A percentile compares a stretch with the other conserved stretches of the same genome.
Evolutionary conservation across 2,797 vertebrate species (phyloP).

Genomic region (Chromis chromis): DNA sequence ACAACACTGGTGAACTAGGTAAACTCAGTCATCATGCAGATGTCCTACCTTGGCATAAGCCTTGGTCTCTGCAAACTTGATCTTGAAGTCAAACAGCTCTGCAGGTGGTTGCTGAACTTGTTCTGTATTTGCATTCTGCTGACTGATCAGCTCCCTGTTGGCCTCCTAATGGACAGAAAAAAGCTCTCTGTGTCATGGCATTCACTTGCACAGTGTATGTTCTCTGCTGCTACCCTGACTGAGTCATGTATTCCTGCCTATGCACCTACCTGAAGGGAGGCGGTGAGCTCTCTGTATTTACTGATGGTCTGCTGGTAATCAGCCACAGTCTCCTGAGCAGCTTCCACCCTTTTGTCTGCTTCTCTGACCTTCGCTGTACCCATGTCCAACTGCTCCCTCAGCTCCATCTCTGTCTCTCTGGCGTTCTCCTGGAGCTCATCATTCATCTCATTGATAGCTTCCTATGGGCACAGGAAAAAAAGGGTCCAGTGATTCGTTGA

Average conservation of each 20-base stretch:
- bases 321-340: conserved; percentile 94
- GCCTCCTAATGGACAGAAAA: conserved; percentile 84
- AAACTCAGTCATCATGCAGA: neutral
- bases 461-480: conserved; percentile 83
- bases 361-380: conserved; percentile 87
- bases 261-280: conserved; percentile 89
- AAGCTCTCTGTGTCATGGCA: neutral
- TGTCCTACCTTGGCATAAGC: conserved; percentile 94
- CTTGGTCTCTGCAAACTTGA: conserved; percentile 98
- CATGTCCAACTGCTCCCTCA: conserved; percentile 95
- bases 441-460: conserved; percentile 99
- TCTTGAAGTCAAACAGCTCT: conserved; percentile 98
- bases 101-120: conserved; percentile 92
- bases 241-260: neutral
- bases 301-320: conserved; percentile 97
- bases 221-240: neutral
- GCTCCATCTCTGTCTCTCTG: conserved; percentile 96
- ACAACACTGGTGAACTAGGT: neutral
- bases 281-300: conserved; percentile 94
- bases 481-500: neutral
- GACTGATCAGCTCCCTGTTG: conserved; percentile 93
- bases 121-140: conserved; percentile 92
- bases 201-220: neutral
- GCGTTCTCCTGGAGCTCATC: conserved; percentile 98
- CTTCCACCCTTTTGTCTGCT: conserved; percentile 94